Percentiles rank a stretch among this genome's conserved stretches.
Conservation (phyloP, 1,140 invertebrate species). For the Cyrtorhinus lividipennis region DNA sequence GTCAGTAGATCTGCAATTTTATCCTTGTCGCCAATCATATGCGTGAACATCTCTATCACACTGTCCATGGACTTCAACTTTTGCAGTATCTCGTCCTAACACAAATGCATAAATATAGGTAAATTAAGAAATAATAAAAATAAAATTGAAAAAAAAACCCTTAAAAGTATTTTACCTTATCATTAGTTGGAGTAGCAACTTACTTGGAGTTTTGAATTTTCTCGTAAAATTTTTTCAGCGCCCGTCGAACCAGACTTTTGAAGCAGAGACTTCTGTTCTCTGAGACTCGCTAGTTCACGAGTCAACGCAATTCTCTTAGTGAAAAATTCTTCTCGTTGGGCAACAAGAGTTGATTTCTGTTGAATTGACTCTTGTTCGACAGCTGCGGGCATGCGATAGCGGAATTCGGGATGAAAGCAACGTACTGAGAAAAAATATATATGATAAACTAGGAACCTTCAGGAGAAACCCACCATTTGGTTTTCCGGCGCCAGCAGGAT, state of each 20-base stretch:
- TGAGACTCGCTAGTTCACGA: conserved; percentile 56
- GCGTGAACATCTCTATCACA: conserved; percentile 67
- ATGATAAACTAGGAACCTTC: too few relatives aligned
- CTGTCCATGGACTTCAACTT: conserved; percentile 68
- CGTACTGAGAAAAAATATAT: too few relatives aligned
- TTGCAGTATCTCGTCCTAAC: conserved; percentile 62
- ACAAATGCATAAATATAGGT: conserved; percentile 21
- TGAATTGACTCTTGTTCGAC: conserved; percentile 64
- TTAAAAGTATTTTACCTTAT: too few relatives aligned
- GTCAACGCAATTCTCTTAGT: conserved; percentile 51
- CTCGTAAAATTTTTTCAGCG: conserved; percentile 52
- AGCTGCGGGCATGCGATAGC: too few relatives aligned
- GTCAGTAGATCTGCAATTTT: not conserved
- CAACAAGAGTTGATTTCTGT: conserved; percentile 59
- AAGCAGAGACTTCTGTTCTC: conserved; percentile 59
- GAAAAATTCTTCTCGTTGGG: conserved; percentile 61
- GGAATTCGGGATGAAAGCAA: too few relatives aligned
- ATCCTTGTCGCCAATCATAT: conserved; percentile 54
- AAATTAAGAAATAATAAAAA: not conserved
- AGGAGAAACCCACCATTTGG: too few relatives aligned
- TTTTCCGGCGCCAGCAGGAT: too few relatives aligned
- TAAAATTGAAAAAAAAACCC: not conserved
- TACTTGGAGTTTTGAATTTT: conserved; percentile 50
- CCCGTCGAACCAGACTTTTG: conserved; percentile 43
- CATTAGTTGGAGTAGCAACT: not conserved